These are phyloP conservation scores for Physeter macrocephalus DNA, from an alignment of 2,113 vertebrate species.

Conservation along the genomic window DNA sequence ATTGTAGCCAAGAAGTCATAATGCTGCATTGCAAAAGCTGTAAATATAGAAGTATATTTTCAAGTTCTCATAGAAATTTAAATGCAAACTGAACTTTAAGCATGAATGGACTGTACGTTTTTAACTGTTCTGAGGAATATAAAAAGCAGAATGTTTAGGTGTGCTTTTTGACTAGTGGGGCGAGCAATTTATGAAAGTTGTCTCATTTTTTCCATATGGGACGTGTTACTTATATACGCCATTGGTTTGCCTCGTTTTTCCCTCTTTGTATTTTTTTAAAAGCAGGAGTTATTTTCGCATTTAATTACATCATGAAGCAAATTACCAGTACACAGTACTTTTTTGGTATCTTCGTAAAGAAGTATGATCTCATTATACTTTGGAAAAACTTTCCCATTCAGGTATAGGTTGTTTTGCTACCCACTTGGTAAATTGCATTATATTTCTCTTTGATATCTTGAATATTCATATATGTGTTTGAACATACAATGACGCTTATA, in stretches of 20 bases:
- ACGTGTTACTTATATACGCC: constrained; percentile 22
- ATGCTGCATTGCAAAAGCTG: background rate
- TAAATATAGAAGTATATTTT: constrained; percentile 3
- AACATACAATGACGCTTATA: background rate
- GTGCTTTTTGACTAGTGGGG: constrained; percentile 26
- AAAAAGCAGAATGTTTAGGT: constrained; percentile 43
- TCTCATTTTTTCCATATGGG: constrained; percentile 61
- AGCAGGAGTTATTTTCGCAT: constrained; percentile 4
- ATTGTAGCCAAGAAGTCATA: background rate
- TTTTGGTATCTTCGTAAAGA: constrained; percentile 37
- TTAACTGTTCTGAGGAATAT: background rate
- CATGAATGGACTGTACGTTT: background rate
- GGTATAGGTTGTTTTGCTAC: background rate
- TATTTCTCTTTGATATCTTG: background rate
- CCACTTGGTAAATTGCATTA: constrained; percentile 25
- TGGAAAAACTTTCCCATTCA: background rate
- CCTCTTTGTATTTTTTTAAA: constrained; percentile 37
- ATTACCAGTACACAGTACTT: constrained; percentile 27
- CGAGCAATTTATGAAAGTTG: constrained; percentile 39
- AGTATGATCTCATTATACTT: constrained; percentile 34
- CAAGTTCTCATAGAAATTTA: background rate
- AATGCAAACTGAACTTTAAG: background rate
- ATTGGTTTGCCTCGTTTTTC: constrained; percentile 44
- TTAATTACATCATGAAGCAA: constrained; percentile 29
- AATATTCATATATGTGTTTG: background rate